A percentile compares a stretch with the other conserved stretches of the same genome.
These are phyloP conservation scores for Gryon sp. DNA, from an alignment of 1,140 invertebrate genomes.

Conservation along the genomic window DNA sequence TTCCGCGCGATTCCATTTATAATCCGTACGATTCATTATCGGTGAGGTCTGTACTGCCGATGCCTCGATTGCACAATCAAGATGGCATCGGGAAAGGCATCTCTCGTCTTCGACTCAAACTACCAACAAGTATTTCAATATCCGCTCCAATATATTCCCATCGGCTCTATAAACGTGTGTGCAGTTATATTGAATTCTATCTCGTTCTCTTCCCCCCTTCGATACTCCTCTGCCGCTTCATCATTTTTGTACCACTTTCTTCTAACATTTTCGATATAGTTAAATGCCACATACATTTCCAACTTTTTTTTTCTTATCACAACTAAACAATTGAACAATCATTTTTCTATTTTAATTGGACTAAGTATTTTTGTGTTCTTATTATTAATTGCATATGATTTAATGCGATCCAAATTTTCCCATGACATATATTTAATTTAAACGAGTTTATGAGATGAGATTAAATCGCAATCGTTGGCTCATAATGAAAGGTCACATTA, in stretches of 20 bases:
- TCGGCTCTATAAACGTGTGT: slow-evolving; percentile 77
- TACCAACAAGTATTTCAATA: slow-evolving; percentile 80
- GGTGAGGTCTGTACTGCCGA: slow-evolving; percentile 71
- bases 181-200: slow-evolving; percentile 78
- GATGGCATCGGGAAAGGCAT: slow-evolving; percentile 79
- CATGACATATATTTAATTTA: too few species aligned
- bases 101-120: slow-evolving; percentile 77
- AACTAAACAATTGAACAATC: neutral
- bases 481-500: slow-evolving; percentile 16
- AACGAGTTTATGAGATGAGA: too few species aligned
- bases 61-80: slow-evolving; percentile 78
- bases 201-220: slow-evolving; percentile 59
- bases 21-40: slow-evolving; percentile 75
- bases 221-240: slow-evolving; percentile 39
- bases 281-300: slow-evolving; percentile 16
- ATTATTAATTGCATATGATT: too few species aligned
- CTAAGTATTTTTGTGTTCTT: too few species aligned
- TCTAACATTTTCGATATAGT: slow-evolving; percentile 36
- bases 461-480: neutral
- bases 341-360: too few species aligned
- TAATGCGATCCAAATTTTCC: too few species aligned
- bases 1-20: slow-evolving; percentile 66
- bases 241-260: slow-evolving; percentile 62
- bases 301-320: neutral
- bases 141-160: slow-evolving; percentile 78